Percentiles rank a stretch among this genome's conserved stretches.
Conservation (phyloP, 64 coral and sea anemone genomes). For the Dendronephthya gigantea region DNA sequence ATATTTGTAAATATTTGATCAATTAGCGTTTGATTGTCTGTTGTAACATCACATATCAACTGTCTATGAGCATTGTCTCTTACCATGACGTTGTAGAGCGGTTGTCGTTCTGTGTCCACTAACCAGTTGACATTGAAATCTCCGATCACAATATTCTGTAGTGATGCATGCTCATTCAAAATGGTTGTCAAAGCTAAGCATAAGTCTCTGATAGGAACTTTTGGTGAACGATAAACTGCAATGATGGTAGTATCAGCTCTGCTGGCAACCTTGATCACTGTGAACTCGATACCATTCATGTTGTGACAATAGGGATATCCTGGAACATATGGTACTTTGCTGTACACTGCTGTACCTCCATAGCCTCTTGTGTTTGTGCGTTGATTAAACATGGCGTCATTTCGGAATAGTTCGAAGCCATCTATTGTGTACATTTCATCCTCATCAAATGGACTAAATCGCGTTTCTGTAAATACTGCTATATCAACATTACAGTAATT, state of each 20-base stretch:
- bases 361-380: not conserved
- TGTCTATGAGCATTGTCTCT: slow-evolving; percentile 16
- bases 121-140: slow-evolving; percentile 39
- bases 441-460: slow-evolving; percentile 25
- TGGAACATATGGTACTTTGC: no score
- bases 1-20: no score
- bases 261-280: no score
- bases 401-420: slow-evolving; percentile 26
- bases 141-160: slow-evolving; percentile 26
- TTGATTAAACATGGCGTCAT: not conserved
- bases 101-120: not conserved
- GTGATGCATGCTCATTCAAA: no score
- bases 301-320: no score
- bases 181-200: no score
- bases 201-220: no score
- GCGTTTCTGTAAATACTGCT: slow-evolving; percentile 33
- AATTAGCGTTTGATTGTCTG: no score
- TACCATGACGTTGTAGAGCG: slow-evolving; percentile 24
- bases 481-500: slow-evolving; percentile 14
- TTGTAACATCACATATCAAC: no score
- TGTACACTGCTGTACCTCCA: slow-evolving; percentile 12
- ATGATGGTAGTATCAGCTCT: no score
- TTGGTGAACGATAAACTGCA: no score
- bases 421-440: slow-evolving; percentile 8
- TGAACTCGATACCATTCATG: no score